These are phyloP conservation scores for Temnothorax nylanderi DNA, from an alignment of 1,140 invertebrate genomes.

Conservation along the genomic window DNA sequence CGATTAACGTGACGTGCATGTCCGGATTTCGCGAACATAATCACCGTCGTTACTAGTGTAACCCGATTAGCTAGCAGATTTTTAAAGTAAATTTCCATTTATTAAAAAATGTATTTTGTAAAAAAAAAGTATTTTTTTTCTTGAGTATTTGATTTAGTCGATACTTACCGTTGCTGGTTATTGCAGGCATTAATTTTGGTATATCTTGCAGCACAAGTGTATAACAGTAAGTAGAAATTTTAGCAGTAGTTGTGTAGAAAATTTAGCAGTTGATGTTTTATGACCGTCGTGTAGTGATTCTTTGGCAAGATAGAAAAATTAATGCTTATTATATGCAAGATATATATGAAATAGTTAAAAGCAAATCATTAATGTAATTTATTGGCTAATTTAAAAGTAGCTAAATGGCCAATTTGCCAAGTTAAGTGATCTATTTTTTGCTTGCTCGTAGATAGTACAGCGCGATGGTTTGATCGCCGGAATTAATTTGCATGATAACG, in stretches of 20 bases:
- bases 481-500: conserved; percentile 71
- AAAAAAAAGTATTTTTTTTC: not conserved
- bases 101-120: conserved; percentile 18
- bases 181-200: not conserved
- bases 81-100: conserved; percentile 19
- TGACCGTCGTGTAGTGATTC: not conserved
- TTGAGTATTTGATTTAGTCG: not conserved
- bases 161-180: not conserved
- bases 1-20: conserved; percentile 43
- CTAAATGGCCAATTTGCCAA: conserved; percentile 73
- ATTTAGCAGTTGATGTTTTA: not conserved
- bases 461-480: conserved; percentile 55
- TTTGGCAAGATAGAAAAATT: not conserved
- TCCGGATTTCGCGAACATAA: conserved; percentile 52
- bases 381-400: conserved; percentile 36
- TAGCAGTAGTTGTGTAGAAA: not conserved
- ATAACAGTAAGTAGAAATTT: not conserved
- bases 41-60: conserved; percentile 15
- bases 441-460: conserved; percentile 14
- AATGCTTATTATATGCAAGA: not conserved
- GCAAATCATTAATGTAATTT: conserved; percentile 13
- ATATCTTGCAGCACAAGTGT: not conserved
- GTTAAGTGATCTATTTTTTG: conserved; percentile 73
- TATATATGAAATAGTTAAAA: conserved; percentile 13
- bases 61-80: conserved; percentile 16